Evolutionary conservation across 1,140 invertebrate genomes (phyloP).

Genomic region (Ceratosolen solmsi): DNA sequence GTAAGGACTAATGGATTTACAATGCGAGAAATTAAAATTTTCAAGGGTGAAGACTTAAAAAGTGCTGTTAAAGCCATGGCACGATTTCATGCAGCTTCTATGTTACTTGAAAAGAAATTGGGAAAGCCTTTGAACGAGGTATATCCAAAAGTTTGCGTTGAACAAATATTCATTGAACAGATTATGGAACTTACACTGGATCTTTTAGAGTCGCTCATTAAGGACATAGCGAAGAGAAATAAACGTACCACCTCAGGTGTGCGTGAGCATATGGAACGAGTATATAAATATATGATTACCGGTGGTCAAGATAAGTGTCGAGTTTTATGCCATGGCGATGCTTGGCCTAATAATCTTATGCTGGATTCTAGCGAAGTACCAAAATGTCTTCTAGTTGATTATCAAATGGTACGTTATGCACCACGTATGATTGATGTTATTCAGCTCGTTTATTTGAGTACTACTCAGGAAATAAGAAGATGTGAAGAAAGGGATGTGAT

Average conservation of each 20-base stretch:
- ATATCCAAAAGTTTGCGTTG: not conserved
- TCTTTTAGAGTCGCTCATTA: not conserved
- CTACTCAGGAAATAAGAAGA: not conserved
- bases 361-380: slow-evolving; percentile 65
- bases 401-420: slow-evolving; percentile 71
- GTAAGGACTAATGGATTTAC: slow-evolving; percentile 64
- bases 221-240: not conserved
- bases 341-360: slow-evolving; percentile 47
- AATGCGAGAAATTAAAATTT: slow-evolving; percentile 58
- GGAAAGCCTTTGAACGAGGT: slow-evolving; percentile 41
- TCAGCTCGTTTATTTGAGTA: slow-evolving; percentile 55
- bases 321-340: slow-evolving; percentile 34
- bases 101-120: slow-evolving; percentile 71
- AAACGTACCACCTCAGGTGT: not conserved
- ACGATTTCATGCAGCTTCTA: slow-evolving; percentile 75
- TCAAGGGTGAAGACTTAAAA: slow-evolving; percentile 70
- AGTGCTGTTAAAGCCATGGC: slow-evolving; percentile 73
- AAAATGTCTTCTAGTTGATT: slow-evolving; percentile 75
- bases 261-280: not conserved
- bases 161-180: slow-evolving; percentile 8
- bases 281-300: not conserved
- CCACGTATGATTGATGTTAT: slow-evolving; percentile 68
- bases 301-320: not conserved
- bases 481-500: not conserved
- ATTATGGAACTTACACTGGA: not conserved